Evolutionary conservation across 2,797 vertebrate genomes (phyloP), one percentile per base, ranked within the genome.

Genomic region (Gymnopithys bicolor): DNA sequence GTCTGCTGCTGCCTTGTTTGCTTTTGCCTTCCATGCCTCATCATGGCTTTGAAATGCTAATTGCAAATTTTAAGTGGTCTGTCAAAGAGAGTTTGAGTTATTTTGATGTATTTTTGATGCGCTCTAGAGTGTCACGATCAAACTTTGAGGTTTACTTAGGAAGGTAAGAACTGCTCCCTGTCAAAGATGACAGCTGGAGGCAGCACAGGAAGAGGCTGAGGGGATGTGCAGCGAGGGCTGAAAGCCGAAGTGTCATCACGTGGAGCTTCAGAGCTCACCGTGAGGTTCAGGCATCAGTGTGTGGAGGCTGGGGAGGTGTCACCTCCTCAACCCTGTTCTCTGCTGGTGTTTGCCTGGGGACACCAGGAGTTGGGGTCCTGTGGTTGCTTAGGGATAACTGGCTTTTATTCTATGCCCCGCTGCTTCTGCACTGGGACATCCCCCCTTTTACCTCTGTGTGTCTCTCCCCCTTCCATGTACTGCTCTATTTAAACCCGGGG

Each of bases 91-190:
- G 83, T 60, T 52, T 78, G 91, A 90, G 67, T 78, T 94, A 94
- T 96, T 96, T 90, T 96, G 93, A 94, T 94, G 94, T 94, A 93
- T 96, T 95, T 96, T 96, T 96, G 67, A 94, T 94, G 89, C 0
- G 18, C 63, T 95, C 56, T 70, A 71, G 89, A 95, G 85, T 87
- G 49, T 76, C 67, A 45, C 43, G 32, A 25, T 81, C 39, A 86
- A 82, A 91, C 85, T 80, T 83, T 58, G 87, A 94, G 74, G 37
- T 82, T 92, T 70, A 39, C 77, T 94, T 67, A 33, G 80, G 83
- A 84, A 94, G 74, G 91, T 49, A 93, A 88, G 94, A 93, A 64
- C 59, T 0, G 11, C n/a, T 91, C 22, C 69, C 60, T 2, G 3
- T 81, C 85, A 84, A 58, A 81, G 74, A 37, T 91, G 89, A 79